phyloP scores from a whole-genome alignment of 1,140 invertebrate genomes.

The Oscheius sp. region DNA sequence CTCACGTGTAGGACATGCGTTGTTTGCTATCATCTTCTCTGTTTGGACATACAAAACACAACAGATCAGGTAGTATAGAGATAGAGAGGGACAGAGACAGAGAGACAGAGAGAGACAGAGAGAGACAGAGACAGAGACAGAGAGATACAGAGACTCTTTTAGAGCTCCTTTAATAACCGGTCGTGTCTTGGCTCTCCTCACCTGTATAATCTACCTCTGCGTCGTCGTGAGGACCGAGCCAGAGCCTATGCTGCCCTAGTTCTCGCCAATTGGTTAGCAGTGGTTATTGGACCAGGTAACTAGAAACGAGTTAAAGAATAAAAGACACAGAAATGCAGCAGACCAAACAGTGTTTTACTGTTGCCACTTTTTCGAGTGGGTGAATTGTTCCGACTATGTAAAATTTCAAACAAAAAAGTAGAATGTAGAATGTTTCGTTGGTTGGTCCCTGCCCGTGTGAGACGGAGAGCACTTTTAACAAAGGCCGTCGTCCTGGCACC shows the following conservation, averaged over 20 bases:
- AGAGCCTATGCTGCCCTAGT: background rate
- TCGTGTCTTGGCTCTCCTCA: background rate
- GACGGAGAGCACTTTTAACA: too few species aligned
- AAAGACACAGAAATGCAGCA: background rate
- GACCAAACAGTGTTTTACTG: background rate
- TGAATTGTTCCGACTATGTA: background rate
- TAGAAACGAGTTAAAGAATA: too few species aligned
- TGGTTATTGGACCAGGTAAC: background rate
- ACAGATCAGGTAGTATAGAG: background rate
- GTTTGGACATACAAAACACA: background rate
- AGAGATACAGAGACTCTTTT: background rate
- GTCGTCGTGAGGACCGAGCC: background rate
- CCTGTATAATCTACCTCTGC: background rate
- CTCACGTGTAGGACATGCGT: background rate
- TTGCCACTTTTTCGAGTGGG: too few species aligned
- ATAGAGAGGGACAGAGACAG: background rate
- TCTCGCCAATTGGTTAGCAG: background rate
- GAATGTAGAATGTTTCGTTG: too few species aligned
- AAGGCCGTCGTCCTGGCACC: too few species aligned
- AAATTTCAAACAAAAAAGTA: too few species aligned
- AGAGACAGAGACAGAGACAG: background rate
- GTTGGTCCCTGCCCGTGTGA: too few species aligned
- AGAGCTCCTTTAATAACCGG: slow-evolving; percentile 5
- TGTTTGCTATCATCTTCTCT: slow-evolving; percentile 11
- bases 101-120: background rate